Conservation (phyloP, 2,113 vertebrate genomes). For the mouse (Mus musculus) region DNA sequence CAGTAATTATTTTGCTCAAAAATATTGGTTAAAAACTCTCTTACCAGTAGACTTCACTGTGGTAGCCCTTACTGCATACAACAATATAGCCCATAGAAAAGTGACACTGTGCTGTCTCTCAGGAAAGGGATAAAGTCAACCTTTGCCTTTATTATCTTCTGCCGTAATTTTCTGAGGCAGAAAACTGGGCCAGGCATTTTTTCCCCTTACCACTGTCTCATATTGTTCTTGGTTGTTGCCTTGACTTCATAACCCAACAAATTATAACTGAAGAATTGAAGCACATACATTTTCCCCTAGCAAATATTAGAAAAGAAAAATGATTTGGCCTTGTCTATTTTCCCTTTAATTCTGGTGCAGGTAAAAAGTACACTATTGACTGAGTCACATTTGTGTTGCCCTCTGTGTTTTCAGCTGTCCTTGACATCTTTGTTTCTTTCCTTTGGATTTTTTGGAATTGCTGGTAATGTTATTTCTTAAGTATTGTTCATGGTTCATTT, state of each 20-base stretch:
- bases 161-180: background rate
- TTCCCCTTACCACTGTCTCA: background rate
- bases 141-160: conserved; percentile 15
- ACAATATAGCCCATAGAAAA: background rate
- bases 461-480: conserved; percentile 49
- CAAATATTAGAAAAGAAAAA: conserved; percentile 40
- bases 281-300: background rate
- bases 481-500: conserved; percentile 51
- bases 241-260: conserved; percentile 40
- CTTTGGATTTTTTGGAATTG: background rate
- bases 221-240: conserved; percentile 24
- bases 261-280: conserved; percentile 47
- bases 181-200: conserved; percentile 43
- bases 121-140: background rate
- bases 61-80: background rate
- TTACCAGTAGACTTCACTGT: background rate
- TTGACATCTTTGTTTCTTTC: conserved; percentile 53
- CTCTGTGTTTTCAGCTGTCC: background rate
- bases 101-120: background rate
- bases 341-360: conserved; percentile 38
- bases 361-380: background rate
- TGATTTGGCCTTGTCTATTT: background rate
- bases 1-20: background rate
- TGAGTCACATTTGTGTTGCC: background rate
- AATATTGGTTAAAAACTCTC: background rate